Conservation (phyloP, 1,140 invertebrate genomes). For the Psix sp. region DNA sequence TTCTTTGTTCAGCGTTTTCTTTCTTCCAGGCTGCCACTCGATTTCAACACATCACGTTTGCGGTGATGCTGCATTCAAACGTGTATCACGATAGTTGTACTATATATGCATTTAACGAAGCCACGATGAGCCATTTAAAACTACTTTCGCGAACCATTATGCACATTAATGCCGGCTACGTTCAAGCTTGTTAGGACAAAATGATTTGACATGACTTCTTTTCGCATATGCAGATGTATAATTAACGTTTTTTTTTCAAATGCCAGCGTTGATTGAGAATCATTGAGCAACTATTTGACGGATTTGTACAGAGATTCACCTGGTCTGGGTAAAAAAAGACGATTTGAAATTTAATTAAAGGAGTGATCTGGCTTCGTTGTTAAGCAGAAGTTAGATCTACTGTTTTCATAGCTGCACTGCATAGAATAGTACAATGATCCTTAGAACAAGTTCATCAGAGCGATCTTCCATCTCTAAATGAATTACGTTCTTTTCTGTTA, state of each 20-base stretch:
- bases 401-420: too few species aligned
- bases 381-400: too few species aligned
- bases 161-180: constrained; percentile 53
- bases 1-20: constrained; percentile 48
- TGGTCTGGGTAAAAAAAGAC: too few species aligned
- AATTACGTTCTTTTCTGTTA: too few species aligned
- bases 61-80: constrained; percentile 44
- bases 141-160: constrained; percentile 58
- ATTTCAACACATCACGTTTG: constrained; percentile 52
- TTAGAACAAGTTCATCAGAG: too few species aligned
- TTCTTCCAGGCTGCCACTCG: constrained; percentile 40
- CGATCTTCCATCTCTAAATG: too few species aligned
- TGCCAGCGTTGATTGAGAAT: constrained; percentile 22
- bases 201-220: constrained; percentile 12
- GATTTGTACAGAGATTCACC: constrained; percentile 22
- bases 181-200: constrained; percentile 51
- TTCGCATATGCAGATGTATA: background rate
- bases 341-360: too few species aligned
- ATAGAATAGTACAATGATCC: too few species aligned
- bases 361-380: too few species aligned
- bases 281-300: constrained; percentile 16
- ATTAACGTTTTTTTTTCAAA: constrained; percentile 11
- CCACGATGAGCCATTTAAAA: constrained; percentile 58
- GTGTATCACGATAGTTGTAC: constrained; percentile 58
- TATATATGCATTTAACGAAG: constrained; percentile 52